Base-by-base conservation (phyloP, 2,888 invertebrate genomes). In the Amphipyra berbera region DNA sequence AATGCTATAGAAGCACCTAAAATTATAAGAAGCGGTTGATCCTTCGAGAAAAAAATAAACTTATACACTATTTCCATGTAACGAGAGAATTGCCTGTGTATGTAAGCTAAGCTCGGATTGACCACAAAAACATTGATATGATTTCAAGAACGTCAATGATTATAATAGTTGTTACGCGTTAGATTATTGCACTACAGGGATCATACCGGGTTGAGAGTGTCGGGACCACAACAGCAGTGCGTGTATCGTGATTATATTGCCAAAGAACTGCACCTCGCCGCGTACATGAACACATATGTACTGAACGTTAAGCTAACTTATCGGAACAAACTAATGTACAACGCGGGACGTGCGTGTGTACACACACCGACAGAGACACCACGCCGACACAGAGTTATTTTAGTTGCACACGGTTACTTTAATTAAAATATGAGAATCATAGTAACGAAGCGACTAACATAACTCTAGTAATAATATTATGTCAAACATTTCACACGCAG, bases 1-100 rank as follows among this genome's bases (percentile, higher is more conserved):
- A 88, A 90, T 85, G 89, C 87, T 83, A 84, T 81, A 79, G 47
- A 86, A 90, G 90, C 92, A 91, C 90, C 88, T 87, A 83, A 82
- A 81, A 75, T 73, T 63, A 82, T 76, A 78, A 76, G 71, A 84
- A 86, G 82, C 85, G 79, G 81, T 82, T 82, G 84, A 82, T 80
- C 70, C 78, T 80, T 76, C 68, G 63, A 80, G 54, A 77, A 58
- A 69, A 71, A 76, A 70, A 65, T 57, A 61, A 79, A 73, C 73
- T 72, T 78, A 75, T 73, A 80, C 72, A 65, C 70, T 78, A 79
- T 73, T 76, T 69, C 64, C 60, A 68, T 73, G 68, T 73, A 67
- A 66, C 60, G 56, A 73, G 68, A 73, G 59, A 72, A 69, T 69
- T 64, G 71, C 69, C 70, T 71, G 69, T 75, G 52, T 68, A 68